A percentile compares a stretch with the other conserved stretches of the same genome.
These are phyloP conservation scores for Cenopis cana DNA, from an alignment of 2,888 invertebrate genomes.

Conservation along the genomic window DNA sequence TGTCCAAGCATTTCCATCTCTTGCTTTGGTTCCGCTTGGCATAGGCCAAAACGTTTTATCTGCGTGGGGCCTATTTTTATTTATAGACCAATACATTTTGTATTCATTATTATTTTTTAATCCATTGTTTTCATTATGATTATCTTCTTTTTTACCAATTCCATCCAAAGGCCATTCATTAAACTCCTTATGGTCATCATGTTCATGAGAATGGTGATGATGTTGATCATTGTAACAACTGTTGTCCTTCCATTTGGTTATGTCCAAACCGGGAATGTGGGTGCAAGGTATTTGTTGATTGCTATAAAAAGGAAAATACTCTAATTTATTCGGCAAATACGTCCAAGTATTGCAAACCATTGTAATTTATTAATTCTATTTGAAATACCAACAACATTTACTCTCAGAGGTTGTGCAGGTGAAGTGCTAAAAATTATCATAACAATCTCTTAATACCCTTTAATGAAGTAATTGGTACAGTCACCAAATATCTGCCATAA, in stretches of 20 bases:
- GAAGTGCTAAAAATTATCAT: no score
- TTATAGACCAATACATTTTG: slow-evolving; percentile 1
- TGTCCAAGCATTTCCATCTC: background rate
- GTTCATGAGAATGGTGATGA: slow-evolving; percentile 17
- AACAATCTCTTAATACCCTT: no score
- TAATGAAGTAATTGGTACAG: no score
- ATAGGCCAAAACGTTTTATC: background rate
- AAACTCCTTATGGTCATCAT: background rate
- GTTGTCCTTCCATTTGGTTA: slow-evolving; percentile 63
- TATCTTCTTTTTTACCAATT: background rate
- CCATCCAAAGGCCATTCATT: background rate
- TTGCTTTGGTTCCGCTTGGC: background rate
- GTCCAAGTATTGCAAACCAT: no score
- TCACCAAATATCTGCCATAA: no score
- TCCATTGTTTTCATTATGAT: background rate
- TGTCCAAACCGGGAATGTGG: slow-evolving; percentile 59
- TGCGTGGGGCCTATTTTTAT: background rate
- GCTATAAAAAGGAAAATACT: slow-evolving; percentile 53
- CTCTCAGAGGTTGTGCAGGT: no score
- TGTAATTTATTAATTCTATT: no score
- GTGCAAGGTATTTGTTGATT: slow-evolving; percentile 63
- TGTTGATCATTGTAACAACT: slow-evolving; percentile 57
- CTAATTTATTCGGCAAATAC: background rate
- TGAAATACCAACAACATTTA: no score
- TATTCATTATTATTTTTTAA: slow-evolving; percentile 4